Evolutionary conservation across 2,113 vertebrate species (phyloP).

Genomic region (Hypanus sabinus): DNA sequence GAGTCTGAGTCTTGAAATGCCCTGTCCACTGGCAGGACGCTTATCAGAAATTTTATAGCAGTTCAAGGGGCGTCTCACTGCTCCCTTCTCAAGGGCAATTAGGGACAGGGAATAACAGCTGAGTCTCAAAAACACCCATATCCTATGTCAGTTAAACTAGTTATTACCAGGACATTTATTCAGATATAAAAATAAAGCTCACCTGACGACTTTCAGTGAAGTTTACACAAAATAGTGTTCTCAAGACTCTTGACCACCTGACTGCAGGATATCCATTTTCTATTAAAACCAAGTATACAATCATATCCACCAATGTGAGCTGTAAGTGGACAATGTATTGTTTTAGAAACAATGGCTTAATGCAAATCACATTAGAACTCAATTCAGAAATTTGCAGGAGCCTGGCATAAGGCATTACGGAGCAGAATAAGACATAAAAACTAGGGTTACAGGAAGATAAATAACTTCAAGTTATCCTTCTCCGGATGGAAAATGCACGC

Average conservation of each 20-base stretch:
- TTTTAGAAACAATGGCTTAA: not conserved
- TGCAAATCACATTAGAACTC: not conserved
- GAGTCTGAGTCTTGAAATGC: no score
- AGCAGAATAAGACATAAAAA: not conserved
- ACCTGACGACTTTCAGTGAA: constrained; percentile 86
- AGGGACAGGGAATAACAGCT: no score
- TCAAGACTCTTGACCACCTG: constrained; percentile 77
- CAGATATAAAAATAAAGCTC: constrained; percentile 36
- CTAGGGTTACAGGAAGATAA: not conserved
- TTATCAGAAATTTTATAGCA: no score
- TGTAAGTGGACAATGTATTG: constrained; percentile 45
- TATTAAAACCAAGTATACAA: constrained; percentile 64
- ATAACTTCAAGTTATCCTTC: not conserved
- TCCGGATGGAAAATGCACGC: not conserved
- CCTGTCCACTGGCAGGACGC: no score
- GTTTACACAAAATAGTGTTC: constrained; percentile 83
- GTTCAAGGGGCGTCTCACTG: no score
- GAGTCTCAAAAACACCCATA: no score
- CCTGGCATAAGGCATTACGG: not conserved
- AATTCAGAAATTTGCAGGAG: not conserved
- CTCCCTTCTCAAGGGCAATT: no score
- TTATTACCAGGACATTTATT: not conserved
- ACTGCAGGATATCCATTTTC: constrained; percentile 51
- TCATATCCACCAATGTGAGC: constrained; percentile 74
- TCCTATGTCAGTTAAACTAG: no score